Conservation (phyloP, 1,140 invertebrate genomes). For the Paralvinella palmiformis region DNA sequence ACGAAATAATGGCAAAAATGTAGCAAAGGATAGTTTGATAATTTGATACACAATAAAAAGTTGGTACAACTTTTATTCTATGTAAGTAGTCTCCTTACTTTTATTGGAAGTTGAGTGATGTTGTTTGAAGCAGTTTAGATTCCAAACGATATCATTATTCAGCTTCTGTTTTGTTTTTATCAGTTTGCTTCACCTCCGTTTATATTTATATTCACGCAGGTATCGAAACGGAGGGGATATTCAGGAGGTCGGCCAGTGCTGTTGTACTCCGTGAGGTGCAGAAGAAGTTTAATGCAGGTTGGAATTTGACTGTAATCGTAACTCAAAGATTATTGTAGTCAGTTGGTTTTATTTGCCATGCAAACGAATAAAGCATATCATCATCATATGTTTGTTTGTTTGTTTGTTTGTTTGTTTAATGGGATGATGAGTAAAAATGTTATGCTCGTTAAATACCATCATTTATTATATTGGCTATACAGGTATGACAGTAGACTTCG, state of each 20-base stretch:
- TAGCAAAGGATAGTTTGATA: too few relatives aligned
- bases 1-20: too few relatives aligned
- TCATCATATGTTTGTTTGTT: not conserved
- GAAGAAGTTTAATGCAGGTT: slow-evolving; percentile 77
- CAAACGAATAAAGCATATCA: not conserved
- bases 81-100: too few relatives aligned
- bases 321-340: not conserved
- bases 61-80: too few relatives aligned
- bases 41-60: too few relatives aligned
- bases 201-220: slow-evolving; percentile 56
- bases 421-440: too few relatives aligned
- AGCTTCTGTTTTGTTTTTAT: not conserved
- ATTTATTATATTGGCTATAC: slow-evolving; percentile 11
- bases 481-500: slow-evolving; percentile 62
- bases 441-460: not conserved
- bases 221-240: slow-evolving; percentile 90
- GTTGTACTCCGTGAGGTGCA: slow-evolving; percentile 78
- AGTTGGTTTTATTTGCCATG: not conserved
- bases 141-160: too few relatives aligned
- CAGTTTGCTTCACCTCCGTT: not conserved
- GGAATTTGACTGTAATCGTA: slow-evolving; percentile 26
- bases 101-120: too few relatives aligned
- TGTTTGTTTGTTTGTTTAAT: not conserved
- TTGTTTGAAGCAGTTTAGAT: too few relatives aligned
- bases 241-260: slow-evolving; percentile 82